Percentiles rank a stretch among this genome's conserved stretches.
Conservation (phyloP, 35 echinoderm and acorn worm species). For the Nesometra sesokonis region DNA sequence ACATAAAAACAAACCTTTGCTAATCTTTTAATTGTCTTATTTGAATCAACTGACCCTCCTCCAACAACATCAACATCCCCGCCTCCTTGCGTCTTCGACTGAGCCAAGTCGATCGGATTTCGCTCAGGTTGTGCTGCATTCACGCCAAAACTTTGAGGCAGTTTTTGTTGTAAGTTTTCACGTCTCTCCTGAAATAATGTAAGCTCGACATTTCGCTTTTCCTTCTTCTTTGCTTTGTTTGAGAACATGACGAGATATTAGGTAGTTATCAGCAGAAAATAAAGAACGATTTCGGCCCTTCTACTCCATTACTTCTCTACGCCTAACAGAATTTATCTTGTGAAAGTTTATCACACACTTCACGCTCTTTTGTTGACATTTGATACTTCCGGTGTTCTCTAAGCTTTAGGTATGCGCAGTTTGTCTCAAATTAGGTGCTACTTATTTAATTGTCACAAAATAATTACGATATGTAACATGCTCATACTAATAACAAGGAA, state of each 20-base stretch:
- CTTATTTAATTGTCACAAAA: too few relatives aligned
- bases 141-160: neutral
- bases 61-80: neutral
- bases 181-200: neutral
- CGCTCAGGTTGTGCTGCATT: neutral
- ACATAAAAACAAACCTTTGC: neutral
- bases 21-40: neutral
- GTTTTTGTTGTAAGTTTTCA: neutral
- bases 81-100: neutral
- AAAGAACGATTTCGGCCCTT: neutral
- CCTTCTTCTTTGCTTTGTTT: neutral
- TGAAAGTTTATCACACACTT: neutral
- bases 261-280: neutral
- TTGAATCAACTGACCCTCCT: neutral
- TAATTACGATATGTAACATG: too few relatives aligned
- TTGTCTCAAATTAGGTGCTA: neutral
- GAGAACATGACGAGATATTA: neutral
- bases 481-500: too few relatives aligned
- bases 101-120: neutral
- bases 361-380: neutral
- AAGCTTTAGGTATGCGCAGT: neutral
- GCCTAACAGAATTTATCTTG: neutral
- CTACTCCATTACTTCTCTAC: neutral
- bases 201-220: neutral
- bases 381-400: neutral